Evolutionary conservation across 2,113 vertebrate species (phyloP), one percentile per base, ranked within the genome.

Genomic region (Ailuropoda melanoleuca): DNA sequence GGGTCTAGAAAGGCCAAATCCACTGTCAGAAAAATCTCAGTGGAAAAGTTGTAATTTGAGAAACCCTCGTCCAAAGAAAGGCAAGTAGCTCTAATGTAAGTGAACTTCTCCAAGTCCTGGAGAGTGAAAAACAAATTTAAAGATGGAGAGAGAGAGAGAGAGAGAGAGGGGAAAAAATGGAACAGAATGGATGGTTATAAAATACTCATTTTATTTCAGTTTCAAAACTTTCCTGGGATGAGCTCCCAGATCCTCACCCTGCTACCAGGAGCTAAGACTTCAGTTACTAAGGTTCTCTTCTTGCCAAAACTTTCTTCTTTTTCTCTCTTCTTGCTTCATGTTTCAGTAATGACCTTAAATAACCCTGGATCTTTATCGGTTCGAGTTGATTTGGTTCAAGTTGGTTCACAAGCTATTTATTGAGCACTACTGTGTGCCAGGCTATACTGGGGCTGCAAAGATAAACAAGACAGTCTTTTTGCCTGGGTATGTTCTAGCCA

Each of bases 151-250:
- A 15, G 66, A 39, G 84, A 53, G 34, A 31, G 17, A 56, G 12
- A 24, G 13, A 37, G 17, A n/a, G n/a, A n/a, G 21, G 19, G 19
- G 8, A 23, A 19, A 39, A 55, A 66, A 58, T 7, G 91, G 66
- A 82, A 46, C 68, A 68, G 89, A 95, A 64, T 50, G 62, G 64
- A 64, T 60, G 46, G 53, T 93, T 83, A 92, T 93, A 94, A 96
- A 96, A 93, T 68, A 87, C 50, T 95, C 46, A 39, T 83, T 97
- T 97, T 87, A 90, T 83, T 97, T 96, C 89, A 93, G 64, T 93
- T 95, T 97, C 68, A 48, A 68, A 96, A 62, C 80, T 94, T 97
- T 87, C 75, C 96, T 94, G 96, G 97, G 84, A 90, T 0, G 80
- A 58, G 43, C 94, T 93, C 81, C 96, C 95, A 88, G 90, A 87